These are phyloP conservation scores for Atta colombica DNA, from an alignment of 1,140 invertebrate species.

Conservation along the genomic window DNA sequence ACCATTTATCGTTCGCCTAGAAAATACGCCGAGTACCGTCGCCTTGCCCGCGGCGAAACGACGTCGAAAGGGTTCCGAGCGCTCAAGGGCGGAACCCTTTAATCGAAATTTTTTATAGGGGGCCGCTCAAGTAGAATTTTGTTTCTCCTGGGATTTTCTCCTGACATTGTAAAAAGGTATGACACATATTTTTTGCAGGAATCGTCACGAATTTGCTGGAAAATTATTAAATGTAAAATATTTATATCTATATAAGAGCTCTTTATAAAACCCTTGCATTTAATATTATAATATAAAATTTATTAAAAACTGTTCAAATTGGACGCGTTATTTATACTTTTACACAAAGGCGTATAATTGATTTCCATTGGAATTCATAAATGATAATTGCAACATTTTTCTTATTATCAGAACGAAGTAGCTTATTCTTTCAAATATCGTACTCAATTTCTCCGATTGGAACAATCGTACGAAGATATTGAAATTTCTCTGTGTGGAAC, in stretches of 20 bases:
- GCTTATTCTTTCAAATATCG: slow-evolving; percentile 4
- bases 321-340: neutral
- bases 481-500: slow-evolving; percentile 33
- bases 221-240: neutral
- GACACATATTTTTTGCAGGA: neutral
- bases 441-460: neutral
- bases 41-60: slow-evolving; percentile 40
- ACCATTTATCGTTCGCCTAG: slow-evolving; percentile 78
- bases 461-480: slow-evolving; percentile 29
- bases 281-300: neutral
- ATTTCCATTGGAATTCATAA: neutral
- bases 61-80: slow-evolving; percentile 45
- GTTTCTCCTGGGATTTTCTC: neutral
- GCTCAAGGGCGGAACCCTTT: slow-evolving; percentile 52
- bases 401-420: neutral
- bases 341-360: neutral
- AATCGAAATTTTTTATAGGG: slow-evolving; percentile 29
- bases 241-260: neutral
- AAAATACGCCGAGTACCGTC: slow-evolving; percentile 68
- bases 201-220: neutral
- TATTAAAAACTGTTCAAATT: neutral
- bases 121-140: neutral
- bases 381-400: slow-evolving; percentile 11
- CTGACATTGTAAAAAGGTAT: neutral
- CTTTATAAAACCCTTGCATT: neutral